A percentile compares a stretch with the other conserved stretches of the same genome.
phyloP scores from a whole-genome alignment of 1,140 invertebrate species.

The Acyrthosiphon pisum region DNA sequence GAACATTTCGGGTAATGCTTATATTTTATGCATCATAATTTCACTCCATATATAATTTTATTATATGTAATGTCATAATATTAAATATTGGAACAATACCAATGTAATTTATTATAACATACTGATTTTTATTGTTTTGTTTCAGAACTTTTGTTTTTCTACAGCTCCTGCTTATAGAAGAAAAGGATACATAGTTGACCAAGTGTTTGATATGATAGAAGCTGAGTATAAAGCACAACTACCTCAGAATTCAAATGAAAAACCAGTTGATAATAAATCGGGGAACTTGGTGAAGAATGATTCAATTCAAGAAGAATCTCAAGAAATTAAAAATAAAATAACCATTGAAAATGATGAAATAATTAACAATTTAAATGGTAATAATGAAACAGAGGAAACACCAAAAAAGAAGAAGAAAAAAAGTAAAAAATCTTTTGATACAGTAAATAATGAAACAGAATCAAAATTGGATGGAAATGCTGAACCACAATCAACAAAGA shows the following conservation, averaged over 20 bases:
- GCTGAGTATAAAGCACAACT: constrained; percentile 70
- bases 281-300: neutral
- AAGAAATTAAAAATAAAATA: neutral
- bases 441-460: neutral
- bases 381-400: neutral
- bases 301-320: neutral
- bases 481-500: neutral
- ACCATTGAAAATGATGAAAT: neutral
- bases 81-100: neutral
- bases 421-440: neutral
- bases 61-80: neutral
- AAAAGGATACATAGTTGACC: constrained; percentile 68
- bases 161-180: constrained; percentile 68
- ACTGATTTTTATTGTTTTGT: constrained; percentile 52
- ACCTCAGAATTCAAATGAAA: constrained; percentile 61
- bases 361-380: neutral
- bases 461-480: neutral
- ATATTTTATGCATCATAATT: too few species aligned
- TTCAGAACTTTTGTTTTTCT: constrained; percentile 71
- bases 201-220: constrained; percentile 76
- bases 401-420: constrained; percentile 23
- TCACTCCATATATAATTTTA: neutral
- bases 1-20: too few species aligned
- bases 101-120: neutral
- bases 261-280: constrained; percentile 59